Base-by-base conservation (phyloP, 2,797 vertebrate species). In the Hyperoplus immaculatus region DNA sequence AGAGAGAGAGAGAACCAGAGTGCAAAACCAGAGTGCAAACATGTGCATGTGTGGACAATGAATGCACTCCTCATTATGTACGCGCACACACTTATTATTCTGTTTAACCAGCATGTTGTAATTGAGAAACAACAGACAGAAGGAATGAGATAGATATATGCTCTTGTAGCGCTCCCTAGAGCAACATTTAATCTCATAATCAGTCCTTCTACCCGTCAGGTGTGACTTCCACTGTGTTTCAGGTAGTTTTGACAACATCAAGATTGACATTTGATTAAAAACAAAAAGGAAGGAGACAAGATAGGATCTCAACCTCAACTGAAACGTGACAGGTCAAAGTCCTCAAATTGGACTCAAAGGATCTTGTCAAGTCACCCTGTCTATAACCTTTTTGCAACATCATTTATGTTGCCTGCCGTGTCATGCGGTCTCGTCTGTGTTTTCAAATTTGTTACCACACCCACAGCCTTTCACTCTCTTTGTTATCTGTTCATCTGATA, bases 11-110 rank as follows among this genome's bases (percentile, higher is more conserved):
- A n/a, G n/a, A n/a, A n/a, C 72, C 79, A 21, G 64, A 54, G 76
- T 46, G 63, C 75, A 61, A 86, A 84, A n/a, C 72, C 79, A 21
- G 64, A 54, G 76, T 46, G 63, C 75, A 61, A 86, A 84, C 73
- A 53, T 45, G 47, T 69, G 79, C 75, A 56, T 56, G 21, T 63
- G 21, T 63, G 64, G 65, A 85, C 45, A 53, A 29, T 8, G n/a
- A 46, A 65, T 29, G 45, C 49, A 38, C 4, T 18, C 18, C 2
- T 36, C 21, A 46, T 57, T 39, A 58, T 41, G 53, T 15, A 15
- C 3, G 8, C 38, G 10, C n/a, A 68, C 39, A 63, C n/a, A 49
- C 53, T 43, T 1, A 15, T 49, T 42, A 60, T 76, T 63, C 54
- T 42, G 46, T 45, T 80, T 16, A 46, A 65, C n/a, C 8, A n/a